phyloP scores from a whole-genome alignment of 1,140 invertebrate genomes.

The Bombus soroeensis region DNA sequence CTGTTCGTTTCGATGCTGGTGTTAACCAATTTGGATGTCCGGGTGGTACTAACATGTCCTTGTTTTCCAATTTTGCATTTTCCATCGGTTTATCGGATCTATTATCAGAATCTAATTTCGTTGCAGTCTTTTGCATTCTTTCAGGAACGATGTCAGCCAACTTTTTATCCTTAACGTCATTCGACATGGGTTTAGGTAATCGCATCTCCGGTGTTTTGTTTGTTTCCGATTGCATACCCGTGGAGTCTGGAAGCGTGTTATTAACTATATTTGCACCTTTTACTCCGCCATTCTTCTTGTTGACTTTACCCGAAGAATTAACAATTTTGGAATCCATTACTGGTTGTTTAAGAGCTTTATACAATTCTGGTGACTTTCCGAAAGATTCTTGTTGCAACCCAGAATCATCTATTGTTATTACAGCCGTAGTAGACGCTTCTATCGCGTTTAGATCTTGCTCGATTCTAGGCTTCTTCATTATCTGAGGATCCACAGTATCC shows the following conservation, averaged over 20 bases:
- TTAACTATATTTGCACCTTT: slow-evolving; percentile 9
- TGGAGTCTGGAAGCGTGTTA: slow-evolving; percentile 4
- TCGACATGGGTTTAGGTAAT: slow-evolving; percentile 24
- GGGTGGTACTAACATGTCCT: slow-evolving; percentile 56
- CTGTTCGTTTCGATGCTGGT: slow-evolving; percentile 74
- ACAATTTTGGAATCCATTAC: slow-evolving; percentile 45
- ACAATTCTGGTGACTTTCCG: slow-evolving; percentile 69
- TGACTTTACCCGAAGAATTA: slow-evolving; percentile 13
- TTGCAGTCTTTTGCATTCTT: slow-evolving; percentile 35
- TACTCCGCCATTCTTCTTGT: slow-evolving; percentile 24
- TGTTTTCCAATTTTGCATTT: slow-evolving; percentile 40
- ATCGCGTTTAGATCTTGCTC: slow-evolving; percentile 76
- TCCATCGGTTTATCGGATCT: slow-evolving; percentile 47
- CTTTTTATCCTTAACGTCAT: slow-evolving; percentile 35
- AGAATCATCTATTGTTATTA: slow-evolving; percentile 72
- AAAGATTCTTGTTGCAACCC: slow-evolving; percentile 12
- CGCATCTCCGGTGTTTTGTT: slow-evolving; percentile 15
- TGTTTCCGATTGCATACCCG: slow-evolving; percentile 17
- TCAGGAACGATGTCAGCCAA: slow-evolving; percentile 28
- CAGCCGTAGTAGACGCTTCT: slow-evolving; percentile 74
- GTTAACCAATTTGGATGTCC: slow-evolving; percentile 78
- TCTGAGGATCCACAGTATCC: slow-evolving; percentile 60
- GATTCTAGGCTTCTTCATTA: slow-evolving; percentile 70
- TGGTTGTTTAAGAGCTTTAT: slow-evolving; percentile 73
- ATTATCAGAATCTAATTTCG: slow-evolving; percentile 30